Percentiles rank a stretch among this genome's conserved stretches.
These are phyloP conservation scores for Aphrophora alni DNA, from an alignment of 2,888 invertebrate species.

Conservation along the genomic window DNA sequence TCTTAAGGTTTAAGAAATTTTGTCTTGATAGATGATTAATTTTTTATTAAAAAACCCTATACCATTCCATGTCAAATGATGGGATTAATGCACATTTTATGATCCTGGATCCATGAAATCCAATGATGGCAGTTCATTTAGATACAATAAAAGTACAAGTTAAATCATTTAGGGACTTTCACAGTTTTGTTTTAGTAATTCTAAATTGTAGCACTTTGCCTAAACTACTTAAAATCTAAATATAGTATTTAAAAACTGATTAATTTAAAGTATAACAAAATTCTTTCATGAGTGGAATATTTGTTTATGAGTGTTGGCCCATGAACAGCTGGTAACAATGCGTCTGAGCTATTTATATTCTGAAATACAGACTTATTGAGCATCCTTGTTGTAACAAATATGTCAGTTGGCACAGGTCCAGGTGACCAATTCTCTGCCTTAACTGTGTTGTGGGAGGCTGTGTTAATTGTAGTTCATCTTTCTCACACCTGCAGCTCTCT, in stretches of 20 bases:
- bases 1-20: no score
- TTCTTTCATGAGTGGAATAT: background rate
- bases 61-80: no score
- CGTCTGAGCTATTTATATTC: background rate
- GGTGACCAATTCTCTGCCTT: background rate
- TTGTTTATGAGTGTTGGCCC: background rate
- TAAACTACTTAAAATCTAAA: no score
- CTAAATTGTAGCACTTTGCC: no score
- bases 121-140: no score
- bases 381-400: conserved; percentile 2
- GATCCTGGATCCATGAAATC: no score
- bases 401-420: background rate
- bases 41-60: no score
- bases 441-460: background rate
- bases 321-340: background rate
- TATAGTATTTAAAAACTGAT: background rate
- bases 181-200: no score
- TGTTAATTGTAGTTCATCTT: background rate
- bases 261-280: background rate
- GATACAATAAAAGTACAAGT: no score
- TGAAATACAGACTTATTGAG: background rate
- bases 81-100: no score
- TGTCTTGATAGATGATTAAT: no score
- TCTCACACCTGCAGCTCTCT: background rate
- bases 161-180: no score